A percentile compares a stretch with the other conserved stretches of the same genome.
These are phyloP conservation scores for Hesperophylax magnus DNA, from an alignment of 1,140 invertebrate species.

Conservation along the genomic window DNA sequence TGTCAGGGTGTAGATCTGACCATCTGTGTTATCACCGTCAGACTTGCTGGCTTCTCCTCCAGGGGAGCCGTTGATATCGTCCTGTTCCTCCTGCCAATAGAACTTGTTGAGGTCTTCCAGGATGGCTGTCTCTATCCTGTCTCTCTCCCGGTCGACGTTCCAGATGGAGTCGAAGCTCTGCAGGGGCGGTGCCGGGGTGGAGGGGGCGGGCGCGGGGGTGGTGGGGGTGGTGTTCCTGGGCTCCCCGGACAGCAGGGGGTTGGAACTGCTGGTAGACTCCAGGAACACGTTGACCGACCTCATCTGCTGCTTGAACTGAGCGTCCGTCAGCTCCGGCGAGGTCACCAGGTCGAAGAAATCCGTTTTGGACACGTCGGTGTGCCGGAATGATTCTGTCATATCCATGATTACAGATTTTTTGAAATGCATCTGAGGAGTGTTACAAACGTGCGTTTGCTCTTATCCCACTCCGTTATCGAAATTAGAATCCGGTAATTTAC, in stretches of 20 bases:
- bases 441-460: background rate
- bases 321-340: constrained; percentile 78
- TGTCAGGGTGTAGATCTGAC: constrained; percentile 78
- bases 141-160: constrained; percentile 79
- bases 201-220: constrained; percentile 63
- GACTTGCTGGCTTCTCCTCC: constrained; percentile 68
- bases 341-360: constrained; percentile 91
- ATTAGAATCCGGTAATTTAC: background rate
- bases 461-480: background rate
- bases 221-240: constrained; percentile 69
- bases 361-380: constrained; percentile 79
- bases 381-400: constrained; percentile 83
- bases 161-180: constrained; percentile 78
- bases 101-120: constrained; percentile 86
- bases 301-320: constrained; percentile 76
- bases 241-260: constrained; percentile 70
- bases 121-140: constrained; percentile 79
- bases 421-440: constrained; percentile 55
- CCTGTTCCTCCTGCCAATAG: constrained; percentile 79
- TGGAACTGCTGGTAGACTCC: constrained; percentile 69
- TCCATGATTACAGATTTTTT: constrained; percentile 73
- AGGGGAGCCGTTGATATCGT: constrained; percentile 67
- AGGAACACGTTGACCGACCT: constrained; percentile 74
- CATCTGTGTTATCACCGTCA: constrained; percentile 70
- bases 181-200: constrained; percentile 66